phyloP scores from a whole-genome alignment of 2,797 vertebrate genomes.

The Vireo griseus region DNA sequence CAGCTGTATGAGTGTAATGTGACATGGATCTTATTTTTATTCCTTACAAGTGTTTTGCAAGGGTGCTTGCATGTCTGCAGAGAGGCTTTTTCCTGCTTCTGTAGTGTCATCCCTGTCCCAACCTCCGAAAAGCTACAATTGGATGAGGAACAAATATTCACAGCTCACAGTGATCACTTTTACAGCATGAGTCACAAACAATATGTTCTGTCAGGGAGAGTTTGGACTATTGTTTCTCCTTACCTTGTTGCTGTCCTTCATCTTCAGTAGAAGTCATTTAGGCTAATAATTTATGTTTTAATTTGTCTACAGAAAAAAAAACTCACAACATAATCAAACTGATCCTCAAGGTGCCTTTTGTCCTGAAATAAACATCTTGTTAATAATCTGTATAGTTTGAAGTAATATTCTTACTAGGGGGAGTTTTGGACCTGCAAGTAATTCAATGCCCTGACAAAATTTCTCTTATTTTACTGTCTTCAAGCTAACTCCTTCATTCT shows the following conservation, averaged over 20 bases:
- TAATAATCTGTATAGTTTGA: background rate
- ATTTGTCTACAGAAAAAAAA: slow-evolving; percentile 3
- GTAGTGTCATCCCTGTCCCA: background rate
- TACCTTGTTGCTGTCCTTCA: background rate
- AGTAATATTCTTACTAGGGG: background rate
- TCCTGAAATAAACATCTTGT: slow-evolving; percentile 2
- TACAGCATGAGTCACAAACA: background rate
- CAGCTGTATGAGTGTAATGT: fast-evolving
- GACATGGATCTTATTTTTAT: background rate
- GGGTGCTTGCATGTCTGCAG: background rate
- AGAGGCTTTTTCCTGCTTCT: background rate
- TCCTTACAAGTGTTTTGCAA: background rate
- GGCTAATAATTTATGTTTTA: background rate
- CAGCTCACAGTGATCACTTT: background rate
- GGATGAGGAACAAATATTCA: background rate
- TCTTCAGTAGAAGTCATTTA: background rate
- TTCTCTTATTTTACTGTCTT: background rate
- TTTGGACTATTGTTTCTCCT: background rate
- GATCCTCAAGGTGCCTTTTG: slow-evolving; percentile 22
- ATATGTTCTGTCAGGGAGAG: background rate
- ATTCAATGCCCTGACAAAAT: background rate
- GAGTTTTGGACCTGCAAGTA: background rate
- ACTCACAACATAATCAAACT: background rate
- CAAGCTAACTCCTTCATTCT: background rate
- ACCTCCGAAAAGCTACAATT: background rate